Evolutionary conservation across 2,797 vertebrate genomes (phyloP).

Genomic region (Phataginus tetradactyla): DNA sequence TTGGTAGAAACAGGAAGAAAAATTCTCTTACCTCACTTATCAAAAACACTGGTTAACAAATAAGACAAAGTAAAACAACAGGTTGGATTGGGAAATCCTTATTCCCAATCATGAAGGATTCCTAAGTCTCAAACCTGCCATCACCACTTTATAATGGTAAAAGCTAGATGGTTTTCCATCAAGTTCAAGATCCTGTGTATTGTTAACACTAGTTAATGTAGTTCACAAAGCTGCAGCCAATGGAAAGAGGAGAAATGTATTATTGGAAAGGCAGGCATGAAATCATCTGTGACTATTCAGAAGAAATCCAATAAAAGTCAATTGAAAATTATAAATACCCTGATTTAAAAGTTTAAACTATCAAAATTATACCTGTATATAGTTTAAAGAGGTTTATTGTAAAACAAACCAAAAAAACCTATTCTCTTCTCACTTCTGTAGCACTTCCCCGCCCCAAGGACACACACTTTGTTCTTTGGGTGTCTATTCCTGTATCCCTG

Average conservation of each 20-base stretch:
- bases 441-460: background rate
- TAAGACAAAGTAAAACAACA: background rate
- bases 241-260: background rate
- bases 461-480: background rate
- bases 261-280: background rate
- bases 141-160: too few species aligned
- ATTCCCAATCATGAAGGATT: background rate
- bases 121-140: background rate
- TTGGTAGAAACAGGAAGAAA: background rate
- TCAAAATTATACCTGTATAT: background rate
- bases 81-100: background rate
- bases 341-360: background rate
- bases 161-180: background rate
- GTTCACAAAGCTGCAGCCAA: background rate
- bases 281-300: background rate
- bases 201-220: accelerated
- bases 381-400: background rate
- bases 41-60: background rate
- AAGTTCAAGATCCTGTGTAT: background rate
- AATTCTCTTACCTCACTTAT: background rate
- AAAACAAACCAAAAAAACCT: background rate
- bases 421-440: too few species aligned
- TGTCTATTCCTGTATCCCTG: accelerated
- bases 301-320: background rate
- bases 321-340: background rate